Evolutionary conservation across 1,140 invertebrate genomes (phyloP).

Genomic region (Dermatophagoides farinae): DNA sequence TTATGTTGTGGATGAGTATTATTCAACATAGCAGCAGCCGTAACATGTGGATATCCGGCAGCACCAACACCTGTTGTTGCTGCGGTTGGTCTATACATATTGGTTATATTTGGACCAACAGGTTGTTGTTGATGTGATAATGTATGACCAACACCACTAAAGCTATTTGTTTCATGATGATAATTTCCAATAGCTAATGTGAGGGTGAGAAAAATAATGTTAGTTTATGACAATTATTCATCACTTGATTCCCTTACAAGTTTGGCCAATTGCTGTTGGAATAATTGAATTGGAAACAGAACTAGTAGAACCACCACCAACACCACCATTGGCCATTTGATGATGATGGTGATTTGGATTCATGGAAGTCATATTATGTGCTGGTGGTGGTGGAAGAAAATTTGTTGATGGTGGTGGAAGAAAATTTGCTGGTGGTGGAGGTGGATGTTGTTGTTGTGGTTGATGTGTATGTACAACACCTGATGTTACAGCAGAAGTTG

Average conservation of each 20-base stretch:
- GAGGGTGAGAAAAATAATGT: neutral
- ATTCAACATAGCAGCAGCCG: neutral
- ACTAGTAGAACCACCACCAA: neutral
- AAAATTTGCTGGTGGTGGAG: neutral
- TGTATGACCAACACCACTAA: conserved; percentile 18
- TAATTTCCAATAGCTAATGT: neutral
- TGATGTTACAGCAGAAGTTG: neutral
- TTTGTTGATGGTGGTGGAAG: neutral
- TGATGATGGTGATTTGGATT: neutral
- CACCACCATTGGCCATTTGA: neutral
- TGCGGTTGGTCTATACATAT: no score
- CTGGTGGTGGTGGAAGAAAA: neutral
- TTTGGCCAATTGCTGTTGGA: neutral
- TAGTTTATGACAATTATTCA: neutral
- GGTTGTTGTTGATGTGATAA: no score
- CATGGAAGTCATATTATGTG: neutral
- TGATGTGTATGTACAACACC: neutral
- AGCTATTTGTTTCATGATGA: conserved; percentile 17
- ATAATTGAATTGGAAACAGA: neutral
- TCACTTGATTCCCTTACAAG: neutral
- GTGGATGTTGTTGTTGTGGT: neutral
- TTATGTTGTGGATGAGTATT: neutral
- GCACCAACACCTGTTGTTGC: neutral
- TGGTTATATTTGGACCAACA: no score
- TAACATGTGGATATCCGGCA: neutral